Base-by-base conservation (phyloP, 2,888 invertebrate genomes). In the Hipparchia semele region DNA sequence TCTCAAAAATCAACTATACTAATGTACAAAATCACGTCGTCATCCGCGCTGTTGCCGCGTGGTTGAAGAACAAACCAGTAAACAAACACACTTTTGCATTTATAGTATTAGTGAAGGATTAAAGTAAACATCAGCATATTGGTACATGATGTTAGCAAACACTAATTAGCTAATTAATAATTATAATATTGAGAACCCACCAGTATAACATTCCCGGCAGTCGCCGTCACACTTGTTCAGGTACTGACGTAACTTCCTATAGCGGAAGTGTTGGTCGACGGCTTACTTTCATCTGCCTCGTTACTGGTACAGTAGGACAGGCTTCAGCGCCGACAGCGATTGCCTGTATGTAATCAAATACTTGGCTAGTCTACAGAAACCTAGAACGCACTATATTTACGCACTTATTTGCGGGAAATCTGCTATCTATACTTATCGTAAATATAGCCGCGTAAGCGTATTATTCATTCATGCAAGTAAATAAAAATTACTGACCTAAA, bases 191-290 rank as follows among this genome's bases (percentile, higher is more conserved):
- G 23, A 23, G 23, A 23, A 33, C 9, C 59, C 2, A 53, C 65
- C 70, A 76, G 76, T 76, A 54, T 54, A 46, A 54, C 64, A 72
- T 59, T 33, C 13, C 33, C 61, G 7, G 23, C 10, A 61, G 2
- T 60, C 58, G 54, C 49, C 46, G 61, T 71, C 61, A 73, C 67
- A 76, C 76, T 75, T 78, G 77, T 78, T 69, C 76, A 75, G 65
- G 59, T 65, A 13, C 6, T 78, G 74, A 78, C 71, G 75, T 71
- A 78, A 78, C 72, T 72, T 74, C 75, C 76, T 69, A 73, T 62
- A 61, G 56, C 74, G 78, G 75, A 78, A 78, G 75, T 73, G 54
- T 68, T 72, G 70, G 62, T 62, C 67, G 51, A 33, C 70, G 69
- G 58, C 70, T 59, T 69, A 61, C 69, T 69, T 69, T 66, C 59